Conservation (phyloP, 2,797 vertebrate genomes). For the Pangasius macronema region DNA sequence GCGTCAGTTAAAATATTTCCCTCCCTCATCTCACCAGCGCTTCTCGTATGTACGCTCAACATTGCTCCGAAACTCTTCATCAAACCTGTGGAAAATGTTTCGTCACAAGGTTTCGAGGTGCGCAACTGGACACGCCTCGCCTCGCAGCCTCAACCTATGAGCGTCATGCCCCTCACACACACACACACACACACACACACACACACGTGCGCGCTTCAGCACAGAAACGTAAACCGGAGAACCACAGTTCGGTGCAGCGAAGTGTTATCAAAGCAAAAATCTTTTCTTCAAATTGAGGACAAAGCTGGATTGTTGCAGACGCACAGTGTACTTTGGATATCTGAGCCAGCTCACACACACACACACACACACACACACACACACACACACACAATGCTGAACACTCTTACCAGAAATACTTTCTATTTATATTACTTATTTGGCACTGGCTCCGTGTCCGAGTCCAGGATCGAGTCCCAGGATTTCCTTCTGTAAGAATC, state of each 20-base stretch:
- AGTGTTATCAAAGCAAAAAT: background rate
- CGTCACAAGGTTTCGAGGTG: background rate
- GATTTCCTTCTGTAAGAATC: background rate
- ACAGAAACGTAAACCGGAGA: background rate
- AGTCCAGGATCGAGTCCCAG: background rate
- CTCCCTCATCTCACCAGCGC: background rate
- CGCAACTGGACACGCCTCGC: background rate
- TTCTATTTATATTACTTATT: background rate
- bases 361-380: background rate
- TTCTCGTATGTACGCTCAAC: too few relatives aligned
- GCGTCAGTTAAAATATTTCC: background rate
- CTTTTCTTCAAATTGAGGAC: background rate
- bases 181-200: background rate
- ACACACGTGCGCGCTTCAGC: background rate
- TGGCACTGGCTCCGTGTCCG: background rate
- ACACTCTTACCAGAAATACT: background rate
- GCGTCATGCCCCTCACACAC: background rate
- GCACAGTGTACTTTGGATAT: background rate
- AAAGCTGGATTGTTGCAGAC: background rate
- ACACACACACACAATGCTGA: background rate
- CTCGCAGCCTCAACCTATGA: background rate
- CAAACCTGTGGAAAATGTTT: background rate
- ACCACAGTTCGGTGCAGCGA: background rate
- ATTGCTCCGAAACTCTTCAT: background rate
- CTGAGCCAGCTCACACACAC: too few relatives aligned